A percentile compares a stretch with the other conserved stretches of the same genome.
These are phyloP conservation scores for Chrysomallon squamiferum DNA, from an alignment of 1,140 invertebrate species.

Conservation along the genomic window DNA sequence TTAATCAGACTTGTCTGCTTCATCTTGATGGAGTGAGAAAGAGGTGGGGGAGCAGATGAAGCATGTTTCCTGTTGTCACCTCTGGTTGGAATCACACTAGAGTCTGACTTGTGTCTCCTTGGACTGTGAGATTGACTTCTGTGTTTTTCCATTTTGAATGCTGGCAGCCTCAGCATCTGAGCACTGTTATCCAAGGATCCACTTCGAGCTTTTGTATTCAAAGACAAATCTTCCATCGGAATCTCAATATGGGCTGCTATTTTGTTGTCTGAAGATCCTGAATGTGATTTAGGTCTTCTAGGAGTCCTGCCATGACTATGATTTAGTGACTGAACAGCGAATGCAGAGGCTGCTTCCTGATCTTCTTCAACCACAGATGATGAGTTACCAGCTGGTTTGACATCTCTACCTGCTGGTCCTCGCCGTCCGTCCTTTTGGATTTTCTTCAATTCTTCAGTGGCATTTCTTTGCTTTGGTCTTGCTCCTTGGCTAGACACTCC, in stretches of 20 bases:
- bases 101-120: conserved; percentile 16
- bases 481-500: background rate
- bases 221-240: conserved; percentile 78
- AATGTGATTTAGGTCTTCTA: conserved; percentile 14
- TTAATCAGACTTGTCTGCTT: conserved; percentile 11
- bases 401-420: background rate
- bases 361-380: conserved; percentile 34
- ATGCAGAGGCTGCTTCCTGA: conserved; percentile 64
- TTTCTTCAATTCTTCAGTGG: background rate
- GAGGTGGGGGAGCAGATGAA: background rate
- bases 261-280: background rate
- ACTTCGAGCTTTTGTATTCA: conserved; percentile 35
- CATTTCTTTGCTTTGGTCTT: background rate
- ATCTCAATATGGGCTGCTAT: conserved; percentile 69
- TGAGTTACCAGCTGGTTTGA: background rate
- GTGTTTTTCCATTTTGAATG: background rate
- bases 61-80: background rate
- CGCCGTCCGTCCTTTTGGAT: conserved; percentile 8
- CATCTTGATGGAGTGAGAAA: conserved; percentile 3
- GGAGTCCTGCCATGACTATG: conserved; percentile 67
- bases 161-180: conserved; percentile 1
- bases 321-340: conserved; percentile 73
- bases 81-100: conserved; percentile 8
- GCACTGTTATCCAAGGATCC: conserved; percentile 17
- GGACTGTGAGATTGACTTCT: conserved; percentile 11